Percentiles rank a stretch among this genome's conserved stretches.
phyloP scores from a whole-genome alignment of 2,113 vertebrate species.

The Cettia cetti region DNA sequence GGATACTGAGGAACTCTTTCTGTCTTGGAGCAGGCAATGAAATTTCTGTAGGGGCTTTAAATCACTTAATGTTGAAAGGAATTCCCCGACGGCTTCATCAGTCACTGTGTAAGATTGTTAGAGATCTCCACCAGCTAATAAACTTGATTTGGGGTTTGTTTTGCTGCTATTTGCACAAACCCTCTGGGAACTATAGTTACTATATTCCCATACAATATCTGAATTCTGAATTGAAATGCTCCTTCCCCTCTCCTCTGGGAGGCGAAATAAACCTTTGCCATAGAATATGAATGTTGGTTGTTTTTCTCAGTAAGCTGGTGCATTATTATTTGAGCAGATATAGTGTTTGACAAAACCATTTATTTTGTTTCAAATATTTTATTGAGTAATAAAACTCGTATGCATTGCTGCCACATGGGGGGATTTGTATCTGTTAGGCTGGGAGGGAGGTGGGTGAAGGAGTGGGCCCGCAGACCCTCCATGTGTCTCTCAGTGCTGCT shows the following conservation, averaged over 20 bases:
- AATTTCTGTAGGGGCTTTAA: constrained; percentile 70
- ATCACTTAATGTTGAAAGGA: constrained; percentile 73
- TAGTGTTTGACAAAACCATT: constrained; percentile 63
- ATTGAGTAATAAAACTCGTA: constrained; percentile 59
- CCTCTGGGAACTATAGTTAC: constrained; percentile 75
- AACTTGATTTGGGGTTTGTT: constrained; percentile 73
- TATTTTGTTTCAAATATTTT: constrained; percentile 65
- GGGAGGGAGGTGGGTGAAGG: constrained; percentile 17
- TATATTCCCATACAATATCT: constrained; percentile 71
- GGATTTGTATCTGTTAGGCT: constrained; percentile 40
- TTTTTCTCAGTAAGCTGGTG: constrained; percentile 54
- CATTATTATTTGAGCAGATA: constrained; percentile 63
- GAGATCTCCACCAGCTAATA: constrained; percentile 75
- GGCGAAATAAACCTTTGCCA: constrained; percentile 66
- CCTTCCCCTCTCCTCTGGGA: constrained; percentile 39
- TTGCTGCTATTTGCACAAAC: constrained; percentile 76
- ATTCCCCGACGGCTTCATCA: constrained; percentile 73
- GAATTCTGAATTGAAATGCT: constrained; percentile 65
- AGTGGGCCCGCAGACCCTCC: neutral
- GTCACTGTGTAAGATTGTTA: constrained; percentile 71
- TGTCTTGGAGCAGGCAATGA: constrained; percentile 51
- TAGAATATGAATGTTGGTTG: constrained; percentile 48
- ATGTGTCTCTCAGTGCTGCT: neutral
- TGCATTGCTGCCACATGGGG: constrained; percentile 6
- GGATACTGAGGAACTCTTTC: neutral